Base-by-base conservation (phyloP, 2,113 vertebrate species). In the Spilogale gracilis region DNA sequence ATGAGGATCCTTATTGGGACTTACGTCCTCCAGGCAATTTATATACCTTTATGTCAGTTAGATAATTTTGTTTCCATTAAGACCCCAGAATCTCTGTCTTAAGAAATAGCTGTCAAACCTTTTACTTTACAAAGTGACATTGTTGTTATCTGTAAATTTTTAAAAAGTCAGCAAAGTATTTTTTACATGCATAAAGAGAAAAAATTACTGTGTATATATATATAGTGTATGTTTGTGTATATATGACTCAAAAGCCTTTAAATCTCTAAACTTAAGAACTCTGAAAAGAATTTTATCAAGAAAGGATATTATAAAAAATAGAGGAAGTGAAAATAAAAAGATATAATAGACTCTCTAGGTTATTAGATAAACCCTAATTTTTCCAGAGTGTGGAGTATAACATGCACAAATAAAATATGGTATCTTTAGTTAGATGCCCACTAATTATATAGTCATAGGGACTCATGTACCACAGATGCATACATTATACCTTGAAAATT, bases 31-130 rank as follows among this genome's bases (percentile, higher is more conserved):
- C 50, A 63, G 69, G 91, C 93, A 94, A 23, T 94, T 91, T 91
- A 74, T 93, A 38, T 73, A 54, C 50, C 32, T 98, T 96, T 85
- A 54, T 86, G 30, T 97, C 81, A 89, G 54, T 61, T 90, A 94
- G 85, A 79, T 89, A 81, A 83, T 79, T 95, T 95, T 94, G 48
- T 97, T 86, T 95, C 43, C 61, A 23, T 20, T 94, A 85, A 97
- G 65, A 93, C 38, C 21, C 80, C 93, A 71, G 60, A 96, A 38
- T 69, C 50, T 98, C 48, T 93, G 38, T 63, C 71, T 94, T 92
- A 92, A 84, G 87, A 94, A 95, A 78, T 63, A 95, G 48, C 84
- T 97, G 9, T 82, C 60, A 74, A 85, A 85, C 21, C 6, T 91
- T 95, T 95, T 95, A 61, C 25, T 78, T 84, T 81, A 58, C 17